Conservation (phyloP, 2,888 invertebrate genomes). For the Tiliacea citrago region DNA sequence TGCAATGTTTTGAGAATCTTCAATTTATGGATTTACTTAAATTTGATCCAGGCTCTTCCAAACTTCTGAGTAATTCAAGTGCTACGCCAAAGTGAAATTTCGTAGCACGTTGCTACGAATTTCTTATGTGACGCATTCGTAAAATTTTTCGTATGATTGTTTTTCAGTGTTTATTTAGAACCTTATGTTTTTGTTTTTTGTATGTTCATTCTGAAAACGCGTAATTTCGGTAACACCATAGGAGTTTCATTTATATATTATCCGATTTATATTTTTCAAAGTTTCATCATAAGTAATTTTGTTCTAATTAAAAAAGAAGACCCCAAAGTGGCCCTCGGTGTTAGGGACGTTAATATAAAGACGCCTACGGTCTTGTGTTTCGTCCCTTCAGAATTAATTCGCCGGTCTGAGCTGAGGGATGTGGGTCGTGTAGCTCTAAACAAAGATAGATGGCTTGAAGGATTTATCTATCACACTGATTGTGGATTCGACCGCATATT, state of each 20-base stretch:
- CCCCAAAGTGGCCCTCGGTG: constrained; percentile 14
- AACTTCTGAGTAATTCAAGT: neutral
- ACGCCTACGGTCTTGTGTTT: constrained; percentile 26
- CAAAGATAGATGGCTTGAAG: constrained; percentile 45
- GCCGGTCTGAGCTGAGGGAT: constrained; percentile 27
- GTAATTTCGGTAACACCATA: too few species aligned
- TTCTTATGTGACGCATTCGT: neutral
- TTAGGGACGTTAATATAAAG: constrained; percentile 35
- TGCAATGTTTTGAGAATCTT: neutral
- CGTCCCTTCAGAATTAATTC: constrained; percentile 52
- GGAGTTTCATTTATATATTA: too few species aligned
- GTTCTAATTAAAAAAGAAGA: constrained; percentile 30
- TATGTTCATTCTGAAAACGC: neutral
- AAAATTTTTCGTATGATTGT: neutral
- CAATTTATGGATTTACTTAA: neutral
- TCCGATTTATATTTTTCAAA: too few species aligned
- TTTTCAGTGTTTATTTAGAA: neutral
- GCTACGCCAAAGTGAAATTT: constrained; percentile 26
- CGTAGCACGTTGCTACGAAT: constrained; percentile 34
- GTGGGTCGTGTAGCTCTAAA: constrained; percentile 35
- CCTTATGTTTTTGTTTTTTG: neutral
- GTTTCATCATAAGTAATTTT: constrained; percentile 23
- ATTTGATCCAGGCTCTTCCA: neutral
- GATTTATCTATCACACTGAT: constrained; percentile 28
- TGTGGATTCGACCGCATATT: constrained; percentile 23